Conservation (phyloP, 2,113 vertebrate species). For the Strigops habroptila region DNA sequence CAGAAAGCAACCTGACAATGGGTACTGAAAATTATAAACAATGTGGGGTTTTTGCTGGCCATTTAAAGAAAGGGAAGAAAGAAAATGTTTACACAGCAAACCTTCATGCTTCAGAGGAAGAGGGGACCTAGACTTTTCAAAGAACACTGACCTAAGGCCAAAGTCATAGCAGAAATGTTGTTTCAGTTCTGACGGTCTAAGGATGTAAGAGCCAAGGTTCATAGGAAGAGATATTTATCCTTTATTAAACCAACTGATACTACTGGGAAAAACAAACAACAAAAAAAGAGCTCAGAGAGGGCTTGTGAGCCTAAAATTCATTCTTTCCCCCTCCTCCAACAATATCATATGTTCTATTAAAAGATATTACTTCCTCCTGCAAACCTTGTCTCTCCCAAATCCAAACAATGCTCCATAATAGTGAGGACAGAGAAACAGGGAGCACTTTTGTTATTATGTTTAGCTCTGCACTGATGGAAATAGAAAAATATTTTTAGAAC, state of each 20-base stretch:
- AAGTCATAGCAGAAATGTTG: neutral
- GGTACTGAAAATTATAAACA: neutral
- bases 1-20: neutral
- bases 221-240: conserved; percentile 13
- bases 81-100: neutral
- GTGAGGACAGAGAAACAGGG: neutral
- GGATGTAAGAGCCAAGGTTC: neutral
- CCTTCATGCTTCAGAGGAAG: neutral
- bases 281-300: neutral
- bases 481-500: neutral
- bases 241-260: conserved; percentile 37
- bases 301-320: neutral
- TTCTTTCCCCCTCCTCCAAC: neutral
- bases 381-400: neutral
- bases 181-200: neutral
- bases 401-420: neutral
- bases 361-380: conserved; percentile 22
- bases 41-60: fast-evolving
- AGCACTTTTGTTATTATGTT: neutral
- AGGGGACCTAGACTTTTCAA: neutral
- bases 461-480: neutral
- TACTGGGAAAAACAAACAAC: neutral
- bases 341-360: neutral
- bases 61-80: neutral
- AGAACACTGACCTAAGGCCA: conserved; percentile 21